Percentiles rank a stretch among this genome's conserved stretches.
Evolutionary conservation across 2,797 vertebrate genomes (phyloP).

Genomic region (Botia almorhae): DNA sequence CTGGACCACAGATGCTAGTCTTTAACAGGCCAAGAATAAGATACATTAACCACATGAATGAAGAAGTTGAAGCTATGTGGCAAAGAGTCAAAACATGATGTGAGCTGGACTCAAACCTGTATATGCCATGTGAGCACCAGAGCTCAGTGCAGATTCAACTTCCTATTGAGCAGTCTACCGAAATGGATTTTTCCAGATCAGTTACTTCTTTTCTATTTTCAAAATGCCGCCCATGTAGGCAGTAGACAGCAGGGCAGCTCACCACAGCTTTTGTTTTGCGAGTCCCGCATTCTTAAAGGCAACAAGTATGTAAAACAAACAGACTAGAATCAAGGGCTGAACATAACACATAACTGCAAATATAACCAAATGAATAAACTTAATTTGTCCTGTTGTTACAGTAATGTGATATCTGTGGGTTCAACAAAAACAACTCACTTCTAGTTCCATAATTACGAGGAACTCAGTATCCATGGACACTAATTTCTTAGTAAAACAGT

Average conservation of each 20-base stretch:
- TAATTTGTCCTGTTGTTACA: neutral
- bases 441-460: slow-evolving; percentile 18
- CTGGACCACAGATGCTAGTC: neutral
- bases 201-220: neutral
- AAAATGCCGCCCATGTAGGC: neutral
- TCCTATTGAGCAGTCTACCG: neutral
- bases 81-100: neutral
- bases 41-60: neutral
- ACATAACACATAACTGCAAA: neutral
- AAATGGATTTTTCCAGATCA: neutral
- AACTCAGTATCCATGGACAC: slow-evolving; percentile 27
- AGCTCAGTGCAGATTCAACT: neutral
- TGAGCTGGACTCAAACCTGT: neutral
- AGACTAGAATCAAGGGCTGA: neutral
- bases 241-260: neutral
- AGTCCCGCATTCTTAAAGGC: neutral
- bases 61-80: neutral
- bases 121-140: neutral
- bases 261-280: neutral
- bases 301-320: neutral
- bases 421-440: neutral
- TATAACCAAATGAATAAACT: neutral
- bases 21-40: neutral
- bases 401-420: neutral
- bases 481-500: slow-evolving; percentile 33